phyloP scores from a whole-genome alignment of 1,140 invertebrate genomes.

The Venturia canescens region DNA sequence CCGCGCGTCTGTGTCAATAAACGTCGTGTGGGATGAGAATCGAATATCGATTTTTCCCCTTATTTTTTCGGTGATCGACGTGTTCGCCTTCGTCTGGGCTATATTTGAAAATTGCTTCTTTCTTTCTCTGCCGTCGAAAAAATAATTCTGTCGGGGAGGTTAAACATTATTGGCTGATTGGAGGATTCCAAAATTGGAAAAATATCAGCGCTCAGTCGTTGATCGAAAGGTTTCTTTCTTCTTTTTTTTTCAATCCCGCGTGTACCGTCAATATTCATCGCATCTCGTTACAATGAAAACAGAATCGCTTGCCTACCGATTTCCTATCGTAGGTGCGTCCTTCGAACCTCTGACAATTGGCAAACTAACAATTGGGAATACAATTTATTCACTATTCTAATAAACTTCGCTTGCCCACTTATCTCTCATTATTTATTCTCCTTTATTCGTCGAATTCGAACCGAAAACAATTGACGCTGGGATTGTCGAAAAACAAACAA shows the following conservation, averaged over 20 bases:
- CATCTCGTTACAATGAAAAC: constrained; percentile 5
- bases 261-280: constrained; percentile 28
- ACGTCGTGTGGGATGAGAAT: constrained; percentile 3
- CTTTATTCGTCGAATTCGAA: constrained; percentile 20
- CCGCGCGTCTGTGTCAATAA: constrained; percentile 43
- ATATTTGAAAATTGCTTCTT: neutral
- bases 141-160: constrained; percentile 67
- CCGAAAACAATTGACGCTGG: constrained; percentile 15
- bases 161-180: constrained; percentile 65
- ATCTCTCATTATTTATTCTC: neutral
- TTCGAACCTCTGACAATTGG: constrained; percentile 52
- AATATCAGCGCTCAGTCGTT: constrained; percentile 21
- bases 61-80: neutral
- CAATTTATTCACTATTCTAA: neutral
- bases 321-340: constrained; percentile 15
- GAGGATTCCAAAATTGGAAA: constrained; percentile 59
- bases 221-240: constrained; percentile 49
- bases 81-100: neutral
- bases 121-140: neutral
- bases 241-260: constrained; percentile 10
- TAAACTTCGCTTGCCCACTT: neutral
- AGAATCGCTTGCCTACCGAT: constrained; percentile 3
- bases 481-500: constrained; percentile 8
- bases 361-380: constrained; percentile 28
- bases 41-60: neutral